phyloP scores from a whole-genome alignment of 2,113 vertebrate species.

The Grallaria varia region DNA sequence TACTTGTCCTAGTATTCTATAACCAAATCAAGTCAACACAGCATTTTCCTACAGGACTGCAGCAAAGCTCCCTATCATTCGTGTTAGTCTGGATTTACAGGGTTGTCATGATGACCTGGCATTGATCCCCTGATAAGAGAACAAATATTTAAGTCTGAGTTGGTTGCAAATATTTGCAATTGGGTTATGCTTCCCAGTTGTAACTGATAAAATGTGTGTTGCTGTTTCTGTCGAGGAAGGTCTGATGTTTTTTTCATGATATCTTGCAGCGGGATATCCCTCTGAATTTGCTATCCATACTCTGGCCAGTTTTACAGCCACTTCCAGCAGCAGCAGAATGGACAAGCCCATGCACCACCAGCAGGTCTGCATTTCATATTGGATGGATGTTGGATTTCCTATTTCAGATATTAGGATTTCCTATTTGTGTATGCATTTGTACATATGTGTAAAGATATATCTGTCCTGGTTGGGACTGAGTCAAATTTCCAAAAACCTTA shows the following conservation, averaged over 20 bases:
- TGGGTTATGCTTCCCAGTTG: neutral
- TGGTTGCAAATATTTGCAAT: neutral
- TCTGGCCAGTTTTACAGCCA: neutral
- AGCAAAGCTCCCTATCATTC: neutral
- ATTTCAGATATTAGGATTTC: neutral
- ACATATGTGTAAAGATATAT: neutral
- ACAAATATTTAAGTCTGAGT: neutral
- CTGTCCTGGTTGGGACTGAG: neutral
- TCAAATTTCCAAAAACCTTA: neutral
- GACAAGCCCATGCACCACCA: neutral
- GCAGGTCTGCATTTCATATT: neutral
- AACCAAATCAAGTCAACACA: neutral
- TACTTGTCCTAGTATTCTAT: neutral
- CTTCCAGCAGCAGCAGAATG: neutral
- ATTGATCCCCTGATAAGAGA: neutral
- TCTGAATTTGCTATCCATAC: neutral
- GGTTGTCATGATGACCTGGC: neutral
- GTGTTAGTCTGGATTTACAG: neutral
- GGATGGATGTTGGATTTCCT: neutral
- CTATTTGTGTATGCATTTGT: neutral
- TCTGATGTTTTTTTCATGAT: neutral
- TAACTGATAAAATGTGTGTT: neutral
- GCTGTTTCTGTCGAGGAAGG: neutral
- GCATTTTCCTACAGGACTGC: fast-evolving
- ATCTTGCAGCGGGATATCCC: neutral